These are phyloP conservation scores for Achlya flavicornis DNA, from an alignment of 2,888 invertebrate species.

Conservation along the genomic window DNA sequence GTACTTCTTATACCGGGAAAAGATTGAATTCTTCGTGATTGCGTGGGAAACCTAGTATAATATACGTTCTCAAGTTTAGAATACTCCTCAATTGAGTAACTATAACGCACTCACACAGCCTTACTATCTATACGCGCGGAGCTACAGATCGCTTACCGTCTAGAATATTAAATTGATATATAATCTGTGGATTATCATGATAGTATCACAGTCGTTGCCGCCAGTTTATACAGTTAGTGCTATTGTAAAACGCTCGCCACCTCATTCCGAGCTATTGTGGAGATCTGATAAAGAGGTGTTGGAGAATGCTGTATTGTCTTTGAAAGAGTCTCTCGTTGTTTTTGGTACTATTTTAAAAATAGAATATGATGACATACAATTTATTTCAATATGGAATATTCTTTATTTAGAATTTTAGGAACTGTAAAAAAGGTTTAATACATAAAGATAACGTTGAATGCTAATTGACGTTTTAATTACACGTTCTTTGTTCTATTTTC, in stretches of 20 bases:
- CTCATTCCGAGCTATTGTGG: slow-evolving; percentile 59
- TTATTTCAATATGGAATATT: not conserved
- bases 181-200: slow-evolving; percentile 62
- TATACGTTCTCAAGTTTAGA: no score
- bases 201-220: slow-evolving; percentile 32
- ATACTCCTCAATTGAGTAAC: no score
- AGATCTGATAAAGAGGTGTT: slow-evolving; percentile 35
- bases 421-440: no score
- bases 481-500: not conserved
- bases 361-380: not conserved
- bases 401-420: no score
- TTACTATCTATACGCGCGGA: slow-evolving; percentile 14
- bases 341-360: not conserved
- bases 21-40: no score
- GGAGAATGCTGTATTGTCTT: slow-evolving; percentile 26
- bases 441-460: not conserved
- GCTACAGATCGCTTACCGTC: not conserved
- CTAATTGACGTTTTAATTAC: not conserved
- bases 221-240: slow-evolving; percentile 28
- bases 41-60: no score
- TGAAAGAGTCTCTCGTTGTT: not conserved
- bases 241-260: slow-evolving; percentile 62
- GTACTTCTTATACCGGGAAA: no score
- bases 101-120: slow-evolving; percentile 15
- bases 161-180: slow-evolving; percentile 48